These are phyloP conservation scores for Desmophyllum pertusum DNA, from an alignment of 92 coral and sea anemone genomes.

Conservation along the genomic window DNA sequence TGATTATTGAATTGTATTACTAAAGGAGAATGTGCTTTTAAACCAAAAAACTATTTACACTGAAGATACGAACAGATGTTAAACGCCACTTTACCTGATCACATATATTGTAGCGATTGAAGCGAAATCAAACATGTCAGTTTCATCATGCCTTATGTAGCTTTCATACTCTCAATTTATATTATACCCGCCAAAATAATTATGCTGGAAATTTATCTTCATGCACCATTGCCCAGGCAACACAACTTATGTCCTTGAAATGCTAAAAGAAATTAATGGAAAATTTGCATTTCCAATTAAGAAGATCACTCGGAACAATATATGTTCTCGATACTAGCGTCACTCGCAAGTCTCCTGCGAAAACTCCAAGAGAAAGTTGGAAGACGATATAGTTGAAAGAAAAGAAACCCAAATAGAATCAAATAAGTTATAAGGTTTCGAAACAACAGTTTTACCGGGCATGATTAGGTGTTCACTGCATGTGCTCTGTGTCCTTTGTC, in stretches of 20 bases:
- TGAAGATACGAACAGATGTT: not conserved
- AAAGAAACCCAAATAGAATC: not conserved
- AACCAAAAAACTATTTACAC: too few relatives aligned
- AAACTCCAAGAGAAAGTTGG: not conserved
- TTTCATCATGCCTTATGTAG: not conserved
- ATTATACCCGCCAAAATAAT: not conserved
- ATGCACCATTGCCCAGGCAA: slow-evolving; percentile 12
- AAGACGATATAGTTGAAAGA: not conserved
- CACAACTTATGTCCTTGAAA: not conserved
- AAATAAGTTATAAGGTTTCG: not conserved
- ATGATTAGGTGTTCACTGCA: too few relatives aligned
- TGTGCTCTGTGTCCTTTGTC: too few relatives aligned
- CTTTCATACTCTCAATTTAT: not conserved
- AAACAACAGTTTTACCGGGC: not conserved
- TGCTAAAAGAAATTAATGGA: not conserved
- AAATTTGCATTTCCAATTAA: slow-evolving; percentile 9
- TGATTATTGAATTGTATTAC: not conserved
- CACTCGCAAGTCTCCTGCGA: not conserved
- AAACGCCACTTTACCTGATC: not conserved
- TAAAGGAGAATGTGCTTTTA: not conserved
- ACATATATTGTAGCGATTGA: not conserved
- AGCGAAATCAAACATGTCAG: not conserved
- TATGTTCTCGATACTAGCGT: not conserved
- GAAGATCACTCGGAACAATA: too few relatives aligned
- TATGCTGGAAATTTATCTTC: slow-evolving; percentile 15